A percentile compares a stretch with the other conserved stretches of the same genome.
Conservation (phyloP, 2,113 vertebrate genomes). For the Embiotoca jacksoni region DNA sequence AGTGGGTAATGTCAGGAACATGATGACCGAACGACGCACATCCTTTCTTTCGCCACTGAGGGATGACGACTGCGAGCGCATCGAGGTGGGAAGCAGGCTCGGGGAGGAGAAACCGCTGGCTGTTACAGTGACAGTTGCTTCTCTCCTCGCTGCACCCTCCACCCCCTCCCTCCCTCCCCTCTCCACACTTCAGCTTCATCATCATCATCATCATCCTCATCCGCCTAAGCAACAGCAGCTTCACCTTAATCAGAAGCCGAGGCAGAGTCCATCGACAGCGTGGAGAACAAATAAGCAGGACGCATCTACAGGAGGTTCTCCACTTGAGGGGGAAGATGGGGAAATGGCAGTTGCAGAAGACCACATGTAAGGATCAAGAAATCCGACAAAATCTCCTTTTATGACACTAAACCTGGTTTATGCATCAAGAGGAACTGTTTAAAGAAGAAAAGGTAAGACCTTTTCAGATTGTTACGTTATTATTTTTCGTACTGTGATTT, state of each 20-base stretch:
- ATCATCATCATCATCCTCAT: constrained; percentile 51
- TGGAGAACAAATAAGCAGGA: constrained; percentile 43
- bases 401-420: constrained; percentile 64
- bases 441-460: constrained; percentile 66
- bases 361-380: constrained; percentile 64
- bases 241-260: constrained; percentile 41
- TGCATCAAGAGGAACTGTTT: constrained; percentile 55
- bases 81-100: constrained; percentile 35
- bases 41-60: constrained; percentile 25
- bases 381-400: constrained; percentile 61
- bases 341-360: constrained; percentile 71
- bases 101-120: constrained; percentile 52
- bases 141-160: constrained; percentile 8
- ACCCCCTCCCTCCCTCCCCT: constrained; percentile 18
- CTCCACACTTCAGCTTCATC: not conserved
- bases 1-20: constrained; percentile 18
- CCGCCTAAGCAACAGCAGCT: constrained; percentile 46
- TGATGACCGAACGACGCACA: constrained; percentile 35
- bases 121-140: constrained; percentile 66
- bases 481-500: not conserved
- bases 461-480: not conserved
- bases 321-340: constrained; percentile 73
- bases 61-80: constrained; percentile 45
- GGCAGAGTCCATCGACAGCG: constrained; percentile 49
- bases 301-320: constrained; percentile 58